These are phyloP conservation scores for Megaleporinus macrocephalus DNA, from an alignment of 2,113 vertebrate genomes.

Conservation along the genomic window DNA sequence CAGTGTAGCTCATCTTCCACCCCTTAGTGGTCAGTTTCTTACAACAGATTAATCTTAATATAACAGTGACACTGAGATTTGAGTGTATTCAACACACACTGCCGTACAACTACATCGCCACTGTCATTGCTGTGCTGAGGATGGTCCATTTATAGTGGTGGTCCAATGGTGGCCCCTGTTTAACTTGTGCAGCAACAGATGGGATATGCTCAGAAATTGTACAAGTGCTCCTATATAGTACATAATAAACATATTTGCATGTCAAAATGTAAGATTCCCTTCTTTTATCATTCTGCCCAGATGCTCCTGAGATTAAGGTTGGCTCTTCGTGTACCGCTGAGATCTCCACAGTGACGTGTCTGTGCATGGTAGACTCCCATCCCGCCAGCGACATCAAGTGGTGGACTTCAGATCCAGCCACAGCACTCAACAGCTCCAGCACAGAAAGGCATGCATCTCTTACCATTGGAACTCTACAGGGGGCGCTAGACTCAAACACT, in stretches of 20 bases:
- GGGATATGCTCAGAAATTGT: no score
- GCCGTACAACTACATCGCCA: no score
- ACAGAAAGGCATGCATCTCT: slow-evolving; percentile 52
- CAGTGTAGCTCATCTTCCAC: no score
- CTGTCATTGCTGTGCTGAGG: no score
- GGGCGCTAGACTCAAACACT: slow-evolving; percentile 1
- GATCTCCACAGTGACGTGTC: slow-evolving; percentile 52
- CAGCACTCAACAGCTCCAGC: slow-evolving; percentile 36
- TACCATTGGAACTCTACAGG: slow-evolving; percentile 54
- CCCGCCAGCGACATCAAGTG: slow-evolving; percentile 65
- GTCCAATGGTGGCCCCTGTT: no score
- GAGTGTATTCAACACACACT: no score
- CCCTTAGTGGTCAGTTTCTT: no score
- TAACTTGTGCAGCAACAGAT: no score
- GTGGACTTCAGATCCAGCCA: slow-evolving; percentile 38
- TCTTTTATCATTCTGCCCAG: slow-evolving; percentile 52
- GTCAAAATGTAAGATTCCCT: neutral
- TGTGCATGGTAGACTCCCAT: slow-evolving; percentile 68
- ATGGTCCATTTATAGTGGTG: no score
- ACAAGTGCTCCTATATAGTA: neutral
- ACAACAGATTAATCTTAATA: no score
- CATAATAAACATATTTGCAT: neutral
- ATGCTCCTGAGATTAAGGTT: slow-evolving; percentile 67
- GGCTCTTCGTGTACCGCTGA: slow-evolving; percentile 62
- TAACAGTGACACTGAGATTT: no score